Percentiles rank a stretch among this genome's conserved stretches.
These are phyloP conservation scores for Periophthalmodon schlosseri DNA, from an alignment of 2,113 vertebrate species.

Conservation along the genomic window DNA sequence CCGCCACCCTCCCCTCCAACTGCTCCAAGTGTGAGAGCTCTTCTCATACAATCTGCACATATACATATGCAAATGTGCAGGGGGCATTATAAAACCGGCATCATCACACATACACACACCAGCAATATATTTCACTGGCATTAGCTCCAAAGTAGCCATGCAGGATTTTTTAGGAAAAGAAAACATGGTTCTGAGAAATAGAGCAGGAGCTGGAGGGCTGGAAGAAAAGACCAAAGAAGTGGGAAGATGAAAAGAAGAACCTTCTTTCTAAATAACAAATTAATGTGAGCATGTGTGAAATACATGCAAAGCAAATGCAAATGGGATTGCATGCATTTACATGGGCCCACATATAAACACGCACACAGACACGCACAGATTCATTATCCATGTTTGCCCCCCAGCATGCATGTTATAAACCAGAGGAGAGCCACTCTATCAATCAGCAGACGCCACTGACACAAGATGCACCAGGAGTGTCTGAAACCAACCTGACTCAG, in stretches of 20 bases:
- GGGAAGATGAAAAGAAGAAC: constrained; percentile 59
- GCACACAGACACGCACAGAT: constrained; percentile 52
- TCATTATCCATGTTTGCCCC: constrained; percentile 64
- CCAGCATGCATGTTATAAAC: constrained; percentile 56
- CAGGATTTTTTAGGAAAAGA: constrained; percentile 50
- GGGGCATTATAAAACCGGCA: constrained; percentile 69
- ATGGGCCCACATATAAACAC: constrained; percentile 41
- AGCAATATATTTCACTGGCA: constrained; percentile 51
- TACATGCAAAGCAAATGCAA: constrained; percentile 75
- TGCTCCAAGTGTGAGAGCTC: constrained; percentile 73
- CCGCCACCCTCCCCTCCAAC: constrained; percentile 63
- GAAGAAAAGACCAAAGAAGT: constrained; percentile 37
- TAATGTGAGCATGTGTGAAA: constrained; percentile 70
- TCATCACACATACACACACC: constrained; percentile 48
- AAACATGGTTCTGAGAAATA: constrained; percentile 56
- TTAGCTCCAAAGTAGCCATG: constrained; percentile 42
- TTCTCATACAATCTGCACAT: constrained; percentile 78
- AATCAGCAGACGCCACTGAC: constrained; percentile 17
- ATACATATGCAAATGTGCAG: constrained; percentile 77
- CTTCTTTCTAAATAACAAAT: constrained; percentile 64
- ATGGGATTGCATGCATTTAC: constrained; percentile 64
- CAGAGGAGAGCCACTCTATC: constrained; percentile 37
- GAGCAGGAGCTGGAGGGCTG: constrained; percentile 46
- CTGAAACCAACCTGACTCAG: constrained; percentile 16
- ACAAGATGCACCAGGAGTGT: constrained; percentile 32